These are phyloP conservation scores for Telmatochromis sp. DNA, from an alignment of 2,113 vertebrate species.

Conservation along the genomic window DNA sequence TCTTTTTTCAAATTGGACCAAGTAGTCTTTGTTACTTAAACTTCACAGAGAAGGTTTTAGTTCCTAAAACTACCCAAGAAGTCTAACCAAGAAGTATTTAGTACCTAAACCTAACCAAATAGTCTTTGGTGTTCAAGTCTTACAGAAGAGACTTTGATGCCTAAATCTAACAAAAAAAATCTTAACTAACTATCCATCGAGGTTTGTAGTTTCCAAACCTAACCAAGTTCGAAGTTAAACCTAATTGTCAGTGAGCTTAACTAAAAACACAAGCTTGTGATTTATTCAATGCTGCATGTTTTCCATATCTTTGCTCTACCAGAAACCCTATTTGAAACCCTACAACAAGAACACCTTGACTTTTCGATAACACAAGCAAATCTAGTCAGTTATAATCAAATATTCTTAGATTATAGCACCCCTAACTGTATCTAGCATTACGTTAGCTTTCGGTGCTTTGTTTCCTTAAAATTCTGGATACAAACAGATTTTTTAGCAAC, in stretches of 20 bases:
- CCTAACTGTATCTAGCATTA: neutral
- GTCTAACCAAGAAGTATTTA: neutral
- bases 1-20: neutral
- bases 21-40: neutral
- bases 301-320: neutral
- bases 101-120: neutral
- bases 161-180: neutral
- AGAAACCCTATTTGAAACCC: neutral
- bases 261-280: neutral
- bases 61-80: neutral
- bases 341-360: neutral
- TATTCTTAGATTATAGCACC: neutral
- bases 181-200: fast-evolving
- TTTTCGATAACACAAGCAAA: neutral
- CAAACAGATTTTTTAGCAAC: neutral
- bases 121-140: neutral
- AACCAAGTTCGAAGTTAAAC: neutral
- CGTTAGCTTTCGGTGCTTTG: neutral
- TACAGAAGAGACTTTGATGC: neutral
- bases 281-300: neutral
- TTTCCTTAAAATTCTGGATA: neutral
- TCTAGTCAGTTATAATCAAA: neutral
- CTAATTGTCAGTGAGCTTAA: neutral
- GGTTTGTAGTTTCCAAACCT: neutral
- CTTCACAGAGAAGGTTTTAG: neutral